Evolutionary conservation across 2,113 vertebrate genomes (phyloP).

Genomic region (Thermophis baileyi): DNA sequence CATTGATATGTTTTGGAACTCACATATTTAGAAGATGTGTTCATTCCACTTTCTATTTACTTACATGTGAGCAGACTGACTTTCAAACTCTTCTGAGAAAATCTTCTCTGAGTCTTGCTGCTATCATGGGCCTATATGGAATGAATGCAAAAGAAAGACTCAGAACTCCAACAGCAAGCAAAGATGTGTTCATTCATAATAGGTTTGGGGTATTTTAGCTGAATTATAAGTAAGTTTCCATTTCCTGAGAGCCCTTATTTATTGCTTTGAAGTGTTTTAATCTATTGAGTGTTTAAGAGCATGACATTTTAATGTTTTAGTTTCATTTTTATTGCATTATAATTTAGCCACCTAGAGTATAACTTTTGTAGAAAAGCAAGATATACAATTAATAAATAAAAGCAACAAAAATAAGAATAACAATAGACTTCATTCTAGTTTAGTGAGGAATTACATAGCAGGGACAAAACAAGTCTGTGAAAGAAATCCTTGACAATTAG

Average conservation of each 20-base stretch:
- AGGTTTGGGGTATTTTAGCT: not conserved
- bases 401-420: not conserved
- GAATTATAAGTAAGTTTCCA: not conserved
- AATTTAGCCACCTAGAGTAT: not conserved
- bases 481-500: not conserved
- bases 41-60: not conserved
- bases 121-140: not conserved
- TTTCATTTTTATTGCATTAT: not conserved
- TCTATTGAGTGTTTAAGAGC: not conserved
- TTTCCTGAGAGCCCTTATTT: not conserved
- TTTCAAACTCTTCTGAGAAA: not conserved
- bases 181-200: not conserved
- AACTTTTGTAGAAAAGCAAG: not conserved
- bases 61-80: not conserved
- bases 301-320: not conserved
- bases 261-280: not conserved
- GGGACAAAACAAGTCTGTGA: not conserved
- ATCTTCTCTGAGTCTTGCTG: not conserved
- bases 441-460: not conserved
- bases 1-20: not conserved
- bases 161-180: not conserved
- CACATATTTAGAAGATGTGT: not conserved
- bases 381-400: not conserved
- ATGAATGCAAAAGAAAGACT: not conserved
- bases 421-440: not conserved